Evolutionary conservation across 2,888 invertebrate genomes (phyloP).

Genomic region (Noctua fimbriata): DNA sequence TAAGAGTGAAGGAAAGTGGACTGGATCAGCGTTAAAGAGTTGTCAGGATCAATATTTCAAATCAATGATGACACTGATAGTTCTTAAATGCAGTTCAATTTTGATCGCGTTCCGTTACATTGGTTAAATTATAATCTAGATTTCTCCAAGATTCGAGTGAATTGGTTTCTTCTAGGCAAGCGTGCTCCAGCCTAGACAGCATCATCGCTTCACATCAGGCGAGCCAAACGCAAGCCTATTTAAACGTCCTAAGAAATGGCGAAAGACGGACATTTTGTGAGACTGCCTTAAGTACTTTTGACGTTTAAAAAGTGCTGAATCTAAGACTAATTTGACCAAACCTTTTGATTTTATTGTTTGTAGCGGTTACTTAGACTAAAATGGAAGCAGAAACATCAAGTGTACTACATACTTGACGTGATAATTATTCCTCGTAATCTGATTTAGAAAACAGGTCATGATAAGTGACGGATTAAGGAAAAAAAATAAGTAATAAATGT

Average conservation of each 20-base stretch:
- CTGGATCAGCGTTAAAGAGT: neutral
- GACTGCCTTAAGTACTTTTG: neutral
- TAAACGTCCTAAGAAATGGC: neutral
- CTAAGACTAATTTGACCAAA: neutral
- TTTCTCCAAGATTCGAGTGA: no score
- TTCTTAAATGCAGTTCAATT: neutral
- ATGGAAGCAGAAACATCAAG: neutral
- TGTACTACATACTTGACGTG: neutral
- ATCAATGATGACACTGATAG: neutral
- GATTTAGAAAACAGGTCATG: slow-evolving; percentile 34
- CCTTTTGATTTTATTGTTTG: neutral
- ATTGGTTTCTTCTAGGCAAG: no score
- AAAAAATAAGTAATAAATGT: slow-evolving; percentile 20
- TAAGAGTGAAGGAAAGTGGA: neutral
- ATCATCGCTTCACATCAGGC: no score
- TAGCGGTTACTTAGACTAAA: neutral
- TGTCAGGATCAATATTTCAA: neutral
- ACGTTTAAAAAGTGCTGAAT: neutral
- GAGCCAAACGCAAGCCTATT: no score
- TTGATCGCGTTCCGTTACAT: neutral
- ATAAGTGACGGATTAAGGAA: slow-evolving; percentile 47
- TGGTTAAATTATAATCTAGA: neutral
- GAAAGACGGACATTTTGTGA: neutral
- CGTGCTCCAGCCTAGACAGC: no score
- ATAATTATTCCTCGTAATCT: slow-evolving; percentile 25